Conservation (phyloP, 2,888 invertebrate genomes). For the Eristalis arbustorum region DNA sequence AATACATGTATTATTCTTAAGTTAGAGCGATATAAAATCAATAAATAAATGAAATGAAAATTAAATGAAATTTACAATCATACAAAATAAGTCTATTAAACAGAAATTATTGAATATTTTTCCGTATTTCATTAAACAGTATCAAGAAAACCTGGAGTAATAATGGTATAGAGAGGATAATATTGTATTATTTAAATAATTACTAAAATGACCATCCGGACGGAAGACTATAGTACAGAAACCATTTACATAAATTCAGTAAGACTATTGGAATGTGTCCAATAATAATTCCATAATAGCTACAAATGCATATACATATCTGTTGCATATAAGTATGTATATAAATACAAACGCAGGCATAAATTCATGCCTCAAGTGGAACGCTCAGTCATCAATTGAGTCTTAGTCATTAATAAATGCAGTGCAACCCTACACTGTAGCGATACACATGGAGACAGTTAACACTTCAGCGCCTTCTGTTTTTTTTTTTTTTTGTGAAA, state of each 20-base stretch:
- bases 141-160: too few relatives aligned
- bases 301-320: not conserved
- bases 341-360: not conserved
- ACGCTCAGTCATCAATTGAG: not conserved
- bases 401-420: not conserved
- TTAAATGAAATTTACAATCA: too few relatives aligned
- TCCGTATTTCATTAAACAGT: too few relatives aligned
- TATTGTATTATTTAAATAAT: too few relatives aligned
- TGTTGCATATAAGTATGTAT: not conserved
- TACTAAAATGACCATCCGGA: too few relatives aligned
- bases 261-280: not conserved
- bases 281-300: not conserved
- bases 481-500: slow-evolving; percentile 66
- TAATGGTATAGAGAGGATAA: too few relatives aligned
- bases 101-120: too few relatives aligned
- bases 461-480: slow-evolving; percentile 64
- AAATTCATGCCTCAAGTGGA: not conserved
- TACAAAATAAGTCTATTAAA: too few relatives aligned
- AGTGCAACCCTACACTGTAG: not conserved
- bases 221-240: not conserved
- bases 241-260: not conserved
- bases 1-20: too few relatives aligned
- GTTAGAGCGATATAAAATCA: too few relatives aligned
- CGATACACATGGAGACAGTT: not conserved
- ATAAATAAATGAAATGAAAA: too few relatives aligned